Conservation (phyloP, 2,113 vertebrate species). For the Drymodes brunneopygia region DNA sequence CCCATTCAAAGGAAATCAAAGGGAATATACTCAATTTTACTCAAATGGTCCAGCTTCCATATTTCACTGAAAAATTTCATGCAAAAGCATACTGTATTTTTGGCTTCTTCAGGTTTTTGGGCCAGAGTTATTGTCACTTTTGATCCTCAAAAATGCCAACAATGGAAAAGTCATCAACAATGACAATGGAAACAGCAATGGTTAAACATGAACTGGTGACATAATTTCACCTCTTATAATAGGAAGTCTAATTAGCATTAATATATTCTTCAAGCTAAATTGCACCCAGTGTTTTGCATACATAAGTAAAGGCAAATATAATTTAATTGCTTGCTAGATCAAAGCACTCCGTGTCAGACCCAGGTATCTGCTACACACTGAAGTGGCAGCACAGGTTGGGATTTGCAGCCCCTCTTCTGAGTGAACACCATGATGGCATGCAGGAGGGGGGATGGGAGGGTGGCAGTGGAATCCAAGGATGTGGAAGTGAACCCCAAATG, state of each 20-base stretch:
- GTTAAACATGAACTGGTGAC: background rate
- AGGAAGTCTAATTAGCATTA: background rate
- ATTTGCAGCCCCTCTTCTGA: rapidly evolving
- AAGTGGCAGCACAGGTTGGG: rapidly evolving
- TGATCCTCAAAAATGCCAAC: background rate
- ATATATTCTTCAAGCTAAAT: constrained; percentile 4
- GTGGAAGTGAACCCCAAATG: background rate
- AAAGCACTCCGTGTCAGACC: background rate
- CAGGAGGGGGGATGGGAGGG: background rate
- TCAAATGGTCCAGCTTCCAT: background rate
- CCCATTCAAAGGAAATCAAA: background rate
- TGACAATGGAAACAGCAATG: background rate
- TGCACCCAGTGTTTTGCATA: constrained; percentile 11
- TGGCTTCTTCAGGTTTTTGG: background rate
- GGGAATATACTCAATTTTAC: background rate
- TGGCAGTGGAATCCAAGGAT: background rate
- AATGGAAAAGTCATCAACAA: background rate
- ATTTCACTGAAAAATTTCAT: background rate
- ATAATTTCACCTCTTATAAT: background rate
- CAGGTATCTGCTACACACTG: background rate
- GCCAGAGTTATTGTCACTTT: background rate
- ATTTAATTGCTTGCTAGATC: background rate
- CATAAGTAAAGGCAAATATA: background rate
- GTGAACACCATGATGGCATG: background rate
- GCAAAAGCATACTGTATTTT: background rate